Evolutionary conservation across 2,888 invertebrate genomes (phyloP).

Genomic region (Hypolimnas misippus): DNA sequence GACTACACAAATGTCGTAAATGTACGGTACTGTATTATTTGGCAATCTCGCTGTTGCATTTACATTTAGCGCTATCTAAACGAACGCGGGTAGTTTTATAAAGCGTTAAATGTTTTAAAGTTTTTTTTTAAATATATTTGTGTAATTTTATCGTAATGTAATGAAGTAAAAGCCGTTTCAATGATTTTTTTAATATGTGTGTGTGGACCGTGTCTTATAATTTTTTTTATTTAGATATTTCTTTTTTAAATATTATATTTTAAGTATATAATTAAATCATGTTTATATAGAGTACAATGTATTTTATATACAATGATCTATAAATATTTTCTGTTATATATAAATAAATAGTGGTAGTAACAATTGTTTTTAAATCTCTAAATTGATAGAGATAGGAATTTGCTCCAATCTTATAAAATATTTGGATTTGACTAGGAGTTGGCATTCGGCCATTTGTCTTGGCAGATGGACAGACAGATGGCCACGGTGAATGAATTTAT

Average conservation of each 20-base stretch:
- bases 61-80: conserved; percentile 44
- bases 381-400: conserved; percentile 17
- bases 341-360: neutral
- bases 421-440: conserved; percentile 38
- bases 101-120: no score
- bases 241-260: no score
- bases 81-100: conserved; percentile 23
- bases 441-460: conserved; percentile 45
- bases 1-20: conserved; percentile 63
- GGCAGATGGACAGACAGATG: conserved; percentile 45
- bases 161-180: no score
- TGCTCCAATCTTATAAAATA: conserved; percentile 39
- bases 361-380: neutral
- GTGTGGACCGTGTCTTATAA: no score
- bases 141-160: no score
- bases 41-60: conserved; percentile 52
- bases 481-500: conserved; percentile 45
- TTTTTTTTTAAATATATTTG: neutral
- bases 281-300: no score
- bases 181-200: no score
- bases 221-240: no score
- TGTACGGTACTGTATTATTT: conserved; percentile 53
- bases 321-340: no score
- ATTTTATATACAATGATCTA: no score
- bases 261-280: no score